These are phyloP conservation scores for Helleia helle DNA, from an alignment of 2,888 invertebrate genomes.

Conservation along the genomic window DNA sequence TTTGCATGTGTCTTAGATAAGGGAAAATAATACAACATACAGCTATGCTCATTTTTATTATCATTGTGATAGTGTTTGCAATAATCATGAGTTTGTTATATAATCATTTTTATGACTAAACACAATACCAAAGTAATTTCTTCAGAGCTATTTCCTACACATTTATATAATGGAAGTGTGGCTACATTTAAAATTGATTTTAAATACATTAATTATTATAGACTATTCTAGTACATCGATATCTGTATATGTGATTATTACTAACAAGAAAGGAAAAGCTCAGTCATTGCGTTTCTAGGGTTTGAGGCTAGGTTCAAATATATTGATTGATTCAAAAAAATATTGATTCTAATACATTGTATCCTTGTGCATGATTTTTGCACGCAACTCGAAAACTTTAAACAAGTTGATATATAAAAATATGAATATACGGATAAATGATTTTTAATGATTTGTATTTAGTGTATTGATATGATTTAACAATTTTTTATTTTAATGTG, in stretches of 20 bases:
- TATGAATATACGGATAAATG: too few relatives aligned
- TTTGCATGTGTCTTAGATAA: too few relatives aligned
- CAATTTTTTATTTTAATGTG: too few relatives aligned
- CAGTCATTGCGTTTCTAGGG: neutral
- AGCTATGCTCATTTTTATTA: constrained; percentile 1
- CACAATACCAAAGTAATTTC: neutral
- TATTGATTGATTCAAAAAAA: too few relatives aligned
- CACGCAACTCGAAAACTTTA: too few relatives aligned
- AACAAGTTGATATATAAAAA: too few relatives aligned
- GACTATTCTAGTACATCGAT: neutral
- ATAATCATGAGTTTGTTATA: constrained; percentile 3
- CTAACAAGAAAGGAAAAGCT: neutral
- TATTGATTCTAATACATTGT: too few relatives aligned
- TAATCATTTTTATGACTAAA: neutral
- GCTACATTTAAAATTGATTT: neutral
- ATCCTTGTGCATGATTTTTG: too few relatives aligned
- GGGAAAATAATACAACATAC: neutral
- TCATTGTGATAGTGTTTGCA: too few relatives aligned
- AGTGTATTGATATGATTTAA: too few relatives aligned
- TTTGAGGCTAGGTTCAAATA: neutral
- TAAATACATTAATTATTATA: neutral
- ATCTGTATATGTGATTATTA: neutral
- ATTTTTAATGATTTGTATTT: too few relatives aligned
- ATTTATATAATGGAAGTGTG: neutral
- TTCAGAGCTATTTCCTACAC: neutral